Base-by-base conservation (phyloP, 2,888 invertebrate genomes). In the Epinotia demarniana region DNA sequence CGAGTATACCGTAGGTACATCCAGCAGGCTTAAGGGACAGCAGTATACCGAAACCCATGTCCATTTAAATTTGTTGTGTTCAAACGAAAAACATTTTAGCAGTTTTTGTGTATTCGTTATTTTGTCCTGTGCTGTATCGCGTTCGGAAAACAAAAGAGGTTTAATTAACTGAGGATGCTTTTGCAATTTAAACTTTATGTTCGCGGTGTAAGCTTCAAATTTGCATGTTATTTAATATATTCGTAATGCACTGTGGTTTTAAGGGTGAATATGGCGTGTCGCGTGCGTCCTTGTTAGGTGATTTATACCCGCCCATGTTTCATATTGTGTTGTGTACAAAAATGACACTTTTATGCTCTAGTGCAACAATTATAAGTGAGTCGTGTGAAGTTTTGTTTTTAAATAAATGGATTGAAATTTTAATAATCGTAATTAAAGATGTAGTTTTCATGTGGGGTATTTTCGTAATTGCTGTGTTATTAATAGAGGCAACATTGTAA, bases 341-440 rank as follows among this genome's bases (percentile, higher is more conserved):
- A 75, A 75, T 75, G 71, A 71, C 75, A 75, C 71, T 75, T 75
- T 75, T 75, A 75, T 75, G 66, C 66, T 71, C 66, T 57, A 75
- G 75, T 71, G 71, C 75, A 66, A 75, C 66, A 71, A 75, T 75
- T 75, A 75, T 66, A 75, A 75, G 71, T 60, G 61, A 64, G 63
- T 61, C 58, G 61, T 61, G 64, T 62, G 58, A 69, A 69, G 69
- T 60, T 60, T 69, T 46, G 0, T 69, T 61, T 53, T 66, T 46
- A 18, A 43, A 23, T n/a, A 46, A 71, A 61, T 71, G 70, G 70
- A 71, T 62, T 71, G 61, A 71, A 71, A 62, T 49, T 69, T 46
- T 69, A 46, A 66, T 66, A 55, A 18, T 66, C 23, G 69, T 60
- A 60, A 69, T 69, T 69, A 60, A 69, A 69, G 57, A 69, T 58